phyloP scores from a whole-genome alignment of 2,113 vertebrate species.

The Eretmodus cyanostictus region DNA sequence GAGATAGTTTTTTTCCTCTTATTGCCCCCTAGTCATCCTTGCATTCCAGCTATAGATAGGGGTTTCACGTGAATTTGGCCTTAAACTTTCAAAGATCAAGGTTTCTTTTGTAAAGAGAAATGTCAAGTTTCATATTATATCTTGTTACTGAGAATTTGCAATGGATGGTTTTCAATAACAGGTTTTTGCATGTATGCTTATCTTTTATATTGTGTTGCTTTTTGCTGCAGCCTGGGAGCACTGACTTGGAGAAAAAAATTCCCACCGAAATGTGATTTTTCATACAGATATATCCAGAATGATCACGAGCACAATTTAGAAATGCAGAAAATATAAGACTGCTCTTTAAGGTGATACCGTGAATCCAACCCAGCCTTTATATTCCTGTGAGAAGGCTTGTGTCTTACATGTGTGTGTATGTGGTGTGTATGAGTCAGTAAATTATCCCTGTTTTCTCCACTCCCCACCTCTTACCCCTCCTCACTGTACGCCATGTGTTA shows the following conservation, averaged over 20 bases:
- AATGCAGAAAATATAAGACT: background rate
- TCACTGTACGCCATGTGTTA: conserved; percentile 4
- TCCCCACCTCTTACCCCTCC: background rate
- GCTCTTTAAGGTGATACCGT: background rate
- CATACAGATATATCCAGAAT: background rate
- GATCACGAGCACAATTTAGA: background rate
- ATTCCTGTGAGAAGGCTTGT: background rate
- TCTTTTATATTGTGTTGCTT: background rate
- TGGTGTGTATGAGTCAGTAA: background rate
- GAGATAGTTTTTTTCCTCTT: background rate
- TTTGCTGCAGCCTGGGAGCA: background rate
- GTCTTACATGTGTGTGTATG: background rate
- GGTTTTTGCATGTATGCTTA: background rate
- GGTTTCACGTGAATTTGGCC: background rate
- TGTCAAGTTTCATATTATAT: background rate
- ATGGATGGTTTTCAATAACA: background rate
- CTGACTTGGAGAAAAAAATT: background rate
- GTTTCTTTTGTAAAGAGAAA: background rate
- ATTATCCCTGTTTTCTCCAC: background rate
- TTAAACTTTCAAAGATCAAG: background rate
- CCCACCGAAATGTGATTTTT: background rate
- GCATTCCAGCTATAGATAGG: background rate
- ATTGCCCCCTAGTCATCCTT: background rate
- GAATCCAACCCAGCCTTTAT: background rate
- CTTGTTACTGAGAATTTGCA: background rate